Base-by-base conservation (phyloP, 2,797 vertebrate genomes). In the Lepidocolaptes lacrymiger region DNA sequence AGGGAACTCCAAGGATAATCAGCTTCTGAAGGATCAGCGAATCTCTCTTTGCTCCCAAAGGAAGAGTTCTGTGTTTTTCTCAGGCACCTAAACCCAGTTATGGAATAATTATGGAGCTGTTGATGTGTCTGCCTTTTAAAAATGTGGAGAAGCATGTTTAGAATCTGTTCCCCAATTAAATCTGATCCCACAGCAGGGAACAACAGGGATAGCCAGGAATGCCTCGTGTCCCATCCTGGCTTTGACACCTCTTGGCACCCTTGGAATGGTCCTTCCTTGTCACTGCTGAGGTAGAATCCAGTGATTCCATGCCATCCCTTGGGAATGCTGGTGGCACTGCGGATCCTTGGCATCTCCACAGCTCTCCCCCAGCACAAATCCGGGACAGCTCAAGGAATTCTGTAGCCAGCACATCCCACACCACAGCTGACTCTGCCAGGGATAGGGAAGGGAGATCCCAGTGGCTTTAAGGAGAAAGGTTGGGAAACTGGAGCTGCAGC, bases 281-380 rank as follows among this genome's bases (percentile, higher is more conserved):
- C 34, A 20, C 7, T 8, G 41, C n/a, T 6, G 39, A 30, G 41
- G 63, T 4, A 1, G 39, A 28, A 67, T 59, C 20, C 0, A 0
- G 3, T 0, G 1, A 6, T 32, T n/a, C 59, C 27, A 5, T 1
- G 0, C 12, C 14, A 13, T 32, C 67, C 44, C 75, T 41, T 0
- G 1, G 72, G 44, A 48, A 16, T 37, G 52, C n/a, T 22, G 4
- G 34, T 37, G 34, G 59, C 9, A 6, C 36, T 62, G 55, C 9
- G 6, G 43, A 7, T 24, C 17, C 27, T 20, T 26, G 66, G 55
- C 9, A 1, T 18, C 52, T 24, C 46, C 41, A 36, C 17, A 27
- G 30, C 48, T 48, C 55, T 28, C 75, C 67, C 46, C 36, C 48
- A 8, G 73, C 2, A 0, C 0, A 3, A 58, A 43, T 18, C 49